These are phyloP conservation scores for Thymallus thymallus DNA, from an alignment of 2,113 vertebrate species.

Conservation along the genomic window DNA sequence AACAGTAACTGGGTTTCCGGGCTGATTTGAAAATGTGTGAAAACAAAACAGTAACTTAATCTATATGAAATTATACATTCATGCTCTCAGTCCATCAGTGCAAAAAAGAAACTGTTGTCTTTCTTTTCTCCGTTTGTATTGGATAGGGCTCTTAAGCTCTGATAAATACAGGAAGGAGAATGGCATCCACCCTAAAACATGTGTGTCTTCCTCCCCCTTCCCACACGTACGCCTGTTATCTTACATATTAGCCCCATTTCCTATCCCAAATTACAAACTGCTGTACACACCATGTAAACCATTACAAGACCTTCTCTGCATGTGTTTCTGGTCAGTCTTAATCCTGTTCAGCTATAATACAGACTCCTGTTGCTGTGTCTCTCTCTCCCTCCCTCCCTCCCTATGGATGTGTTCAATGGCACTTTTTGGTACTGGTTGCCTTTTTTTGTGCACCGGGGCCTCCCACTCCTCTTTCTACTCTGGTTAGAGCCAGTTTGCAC, in stretches of 20 bases:
- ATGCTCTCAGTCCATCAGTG: too few species aligned
- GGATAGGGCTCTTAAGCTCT: neutral
- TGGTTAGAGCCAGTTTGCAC: too few species aligned
- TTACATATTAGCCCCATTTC: neutral
- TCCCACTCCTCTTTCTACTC: too few species aligned
- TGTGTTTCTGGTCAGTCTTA: constrained; percentile 34
- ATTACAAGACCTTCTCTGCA: neutral
- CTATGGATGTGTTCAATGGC: too few species aligned
- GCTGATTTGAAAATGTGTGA: too few species aligned
- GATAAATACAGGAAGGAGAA: neutral
- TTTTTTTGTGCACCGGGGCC: too few species aligned
- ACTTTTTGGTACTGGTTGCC: too few species aligned
- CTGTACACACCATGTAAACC: neutral
- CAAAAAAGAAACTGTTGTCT: neutral
- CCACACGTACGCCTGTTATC: neutral
- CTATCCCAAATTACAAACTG: neutral
- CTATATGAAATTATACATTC: neutral
- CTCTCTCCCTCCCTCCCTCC: neutral
- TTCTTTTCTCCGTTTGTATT: neutral
- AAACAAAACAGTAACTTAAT: constrained; percentile 4
- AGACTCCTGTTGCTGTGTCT: neutral
- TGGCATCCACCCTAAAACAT: neutral
- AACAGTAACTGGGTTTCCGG: neutral
- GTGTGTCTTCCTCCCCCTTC: neutral
- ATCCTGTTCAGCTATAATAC: constrained; percentile 9